Evolutionary conservation across 1,140 invertebrate species (phyloP).

Genomic region (Diabrotica undecimpunctata): DNA sequence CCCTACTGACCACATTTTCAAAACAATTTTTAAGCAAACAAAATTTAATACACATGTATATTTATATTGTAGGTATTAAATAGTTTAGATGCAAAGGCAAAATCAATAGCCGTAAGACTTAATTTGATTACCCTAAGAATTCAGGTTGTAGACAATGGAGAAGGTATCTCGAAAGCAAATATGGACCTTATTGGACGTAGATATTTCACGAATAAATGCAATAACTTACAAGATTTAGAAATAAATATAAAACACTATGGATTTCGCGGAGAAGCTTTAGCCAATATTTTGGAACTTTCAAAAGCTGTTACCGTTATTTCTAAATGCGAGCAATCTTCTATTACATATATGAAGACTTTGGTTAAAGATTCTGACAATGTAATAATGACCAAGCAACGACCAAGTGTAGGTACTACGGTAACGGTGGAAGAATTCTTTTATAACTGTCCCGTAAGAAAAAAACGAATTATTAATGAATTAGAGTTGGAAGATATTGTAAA

Average conservation of each 20-base stretch:
- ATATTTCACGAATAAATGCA: conserved; percentile 63
- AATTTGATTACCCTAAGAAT: conserved; percentile 56
- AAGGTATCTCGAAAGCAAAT: conserved; percentile 53
- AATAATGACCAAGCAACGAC: conserved; percentile 33
- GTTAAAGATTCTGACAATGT: conserved; percentile 23
- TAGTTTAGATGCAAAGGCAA: conserved; percentile 60
- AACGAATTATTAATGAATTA: conserved; percentile 50
- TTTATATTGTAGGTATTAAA: conserved; percentile 56
- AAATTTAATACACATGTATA: too few species aligned
- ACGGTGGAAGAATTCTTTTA: conserved; percentile 60
- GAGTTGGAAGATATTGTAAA: conserved; percentile 57
- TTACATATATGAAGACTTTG: conserved; percentile 53
- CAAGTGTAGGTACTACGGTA: conserved; percentile 62
- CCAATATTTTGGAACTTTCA: conserved; percentile 57
- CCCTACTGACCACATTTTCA: too few species aligned
- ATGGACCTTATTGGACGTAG: conserved; percentile 55
- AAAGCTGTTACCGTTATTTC: conserved; percentile 56
- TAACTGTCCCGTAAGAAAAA: conserved; percentile 59
- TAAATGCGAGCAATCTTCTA: conserved; percentile 40
- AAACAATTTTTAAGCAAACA: too few species aligned
- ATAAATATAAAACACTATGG: conserved; percentile 56
- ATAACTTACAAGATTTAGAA: conserved; percentile 50
- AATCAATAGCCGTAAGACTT: conserved; percentile 59
- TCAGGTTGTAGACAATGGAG: conserved; percentile 66
- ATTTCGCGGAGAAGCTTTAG: conserved; percentile 61